phyloP scores from a whole-genome alignment of 2,888 invertebrate genomes.

The Octonoba sinensis region DNA sequence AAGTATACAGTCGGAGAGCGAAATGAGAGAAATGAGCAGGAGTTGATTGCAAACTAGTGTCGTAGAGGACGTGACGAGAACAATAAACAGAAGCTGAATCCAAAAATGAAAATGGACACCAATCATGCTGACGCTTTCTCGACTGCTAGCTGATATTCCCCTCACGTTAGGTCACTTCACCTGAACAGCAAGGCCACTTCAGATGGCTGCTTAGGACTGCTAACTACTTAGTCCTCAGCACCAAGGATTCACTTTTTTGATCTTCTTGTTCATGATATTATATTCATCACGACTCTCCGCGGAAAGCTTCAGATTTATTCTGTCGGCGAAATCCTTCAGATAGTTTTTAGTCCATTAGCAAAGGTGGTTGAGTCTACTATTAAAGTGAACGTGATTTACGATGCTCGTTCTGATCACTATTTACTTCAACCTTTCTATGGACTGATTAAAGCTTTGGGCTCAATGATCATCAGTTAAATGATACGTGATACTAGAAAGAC shows the following conservation, averaged over 20 bases:
- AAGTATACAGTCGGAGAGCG: constrained; percentile 35
- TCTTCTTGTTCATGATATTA: constrained; percentile 16
- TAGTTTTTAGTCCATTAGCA: constrained; percentile 11
- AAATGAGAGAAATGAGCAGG: constrained; percentile 31
- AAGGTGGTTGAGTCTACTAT: constrained; percentile 1
- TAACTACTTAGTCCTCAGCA: constrained; percentile 30
- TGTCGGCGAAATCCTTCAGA: constrained; percentile 3
- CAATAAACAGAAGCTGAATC: constrained; percentile 32
- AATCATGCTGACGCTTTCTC: constrained; percentile 20
- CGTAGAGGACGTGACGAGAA: constrained; percentile 45
- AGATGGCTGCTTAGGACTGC: constrained; percentile 26
- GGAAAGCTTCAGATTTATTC: constrained; percentile 3
- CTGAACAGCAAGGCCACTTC: constrained; percentile 36
- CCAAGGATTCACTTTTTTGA: constrained; percentile 27
- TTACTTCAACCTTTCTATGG: too few relatives aligned
- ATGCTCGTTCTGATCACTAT: background rate
- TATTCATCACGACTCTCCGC: constrained; percentile 13
- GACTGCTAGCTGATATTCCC: constrained; percentile 26
- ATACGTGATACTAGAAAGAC: too few relatives aligned
- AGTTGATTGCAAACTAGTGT: constrained; percentile 49
- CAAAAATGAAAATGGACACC: constrained; percentile 40
- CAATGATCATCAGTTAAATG: too few relatives aligned
- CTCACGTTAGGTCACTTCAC: constrained; percentile 54
- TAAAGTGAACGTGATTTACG: background rate
- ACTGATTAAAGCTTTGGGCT: too few relatives aligned